Base-by-base conservation (phyloP, 2,113 vertebrate species). In the Etheostoma spectabile region DNA sequence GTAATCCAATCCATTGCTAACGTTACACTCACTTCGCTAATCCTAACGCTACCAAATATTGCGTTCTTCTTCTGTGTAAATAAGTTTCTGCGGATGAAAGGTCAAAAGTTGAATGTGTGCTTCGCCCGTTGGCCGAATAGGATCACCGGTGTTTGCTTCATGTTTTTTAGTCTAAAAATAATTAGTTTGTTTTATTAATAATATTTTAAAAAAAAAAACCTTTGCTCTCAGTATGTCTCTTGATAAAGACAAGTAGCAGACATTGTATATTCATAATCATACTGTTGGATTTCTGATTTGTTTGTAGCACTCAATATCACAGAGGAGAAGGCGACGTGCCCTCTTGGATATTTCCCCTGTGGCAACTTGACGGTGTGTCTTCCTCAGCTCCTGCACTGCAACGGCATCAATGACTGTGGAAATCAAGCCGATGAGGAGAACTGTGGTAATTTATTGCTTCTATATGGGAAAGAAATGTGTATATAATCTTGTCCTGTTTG, bases 261-360 rank as follows among this genome's bases (percentile, higher is more conserved):
- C 48, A 16, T 48, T 1, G 42, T 18, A 3, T 24, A 21, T 60
- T 68, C 1, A 27, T 45, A 59, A 42, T 76, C 14, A n/a, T 13
- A 12, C 45, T 64, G 4, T 66, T 70, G 27, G 2, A 15, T 61
- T 19, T 63, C 85, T 97, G 94, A 24, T 77, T 80, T 90, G 64
- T 52, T 82, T 22, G 85, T 85, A 80, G 92, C 90, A 24, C 87
- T 94, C 80, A 95, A 96, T 83, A 76, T 92, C 24, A 91, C 89
- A 0, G 89, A 95, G 79, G 95, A 95, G 84, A 90, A 55, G 67
- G 53, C 65, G 15, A 24, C 75, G 0, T 99, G 98, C 19, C 95
- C 97, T 5, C 94, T 99, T 8, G 98, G 98, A 79, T 97, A 96
- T 83, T 99, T 99, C 81, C 97, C 98, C 0, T 99, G 98, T 71